These are phyloP conservation scores for Pyrocephalus nanus DNA, from an alignment of 2,797 vertebrate species.

Conservation along the genomic window DNA sequence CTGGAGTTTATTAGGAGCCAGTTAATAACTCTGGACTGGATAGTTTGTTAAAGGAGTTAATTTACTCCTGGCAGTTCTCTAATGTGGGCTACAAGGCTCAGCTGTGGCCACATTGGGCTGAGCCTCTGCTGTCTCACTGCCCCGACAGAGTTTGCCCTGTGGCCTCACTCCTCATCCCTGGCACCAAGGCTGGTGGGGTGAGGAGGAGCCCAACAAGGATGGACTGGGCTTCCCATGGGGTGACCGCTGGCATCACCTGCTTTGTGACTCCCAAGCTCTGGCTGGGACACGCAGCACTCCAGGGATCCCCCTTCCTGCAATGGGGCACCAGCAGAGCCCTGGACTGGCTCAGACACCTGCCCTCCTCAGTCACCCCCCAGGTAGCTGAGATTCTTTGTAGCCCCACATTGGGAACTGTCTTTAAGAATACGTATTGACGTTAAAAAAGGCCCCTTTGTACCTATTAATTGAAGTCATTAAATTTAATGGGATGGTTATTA, in stretches of 20 bases:
- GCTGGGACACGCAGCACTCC: accelerated
- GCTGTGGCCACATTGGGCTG: not conserved
- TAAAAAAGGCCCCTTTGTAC: slow-evolving; percentile 56
- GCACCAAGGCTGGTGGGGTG: not conserved
- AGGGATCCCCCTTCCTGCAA: accelerated
- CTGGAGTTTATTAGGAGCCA: not conserved
- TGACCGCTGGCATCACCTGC: accelerated
- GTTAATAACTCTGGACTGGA: slow-evolving; percentile 2
- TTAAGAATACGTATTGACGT: slow-evolving; percentile 20
- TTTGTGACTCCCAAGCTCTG: not conserved
- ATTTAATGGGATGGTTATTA: slow-evolving; percentile 75
- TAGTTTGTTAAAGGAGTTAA: slow-evolving; percentile 28
- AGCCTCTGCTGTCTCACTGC: not conserved
- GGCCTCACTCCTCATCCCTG: not conserved
- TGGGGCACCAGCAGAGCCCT: not conserved
- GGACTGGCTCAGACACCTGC: not conserved
- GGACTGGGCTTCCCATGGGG: not conserved
- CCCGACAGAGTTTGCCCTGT: not conserved
- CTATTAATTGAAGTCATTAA: slow-evolving; percentile 74
- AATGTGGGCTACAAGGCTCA: not conserved
- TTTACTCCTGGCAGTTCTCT: slow-evolving; percentile 17
- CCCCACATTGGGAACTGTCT: accelerated
- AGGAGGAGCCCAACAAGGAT: not conserved
- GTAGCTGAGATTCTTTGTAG: not conserved
- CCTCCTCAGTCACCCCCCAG: not conserved